Base-by-base conservation (phyloP, 2,113 vertebrate species). In the Mormoops blainvillei region DNA sequence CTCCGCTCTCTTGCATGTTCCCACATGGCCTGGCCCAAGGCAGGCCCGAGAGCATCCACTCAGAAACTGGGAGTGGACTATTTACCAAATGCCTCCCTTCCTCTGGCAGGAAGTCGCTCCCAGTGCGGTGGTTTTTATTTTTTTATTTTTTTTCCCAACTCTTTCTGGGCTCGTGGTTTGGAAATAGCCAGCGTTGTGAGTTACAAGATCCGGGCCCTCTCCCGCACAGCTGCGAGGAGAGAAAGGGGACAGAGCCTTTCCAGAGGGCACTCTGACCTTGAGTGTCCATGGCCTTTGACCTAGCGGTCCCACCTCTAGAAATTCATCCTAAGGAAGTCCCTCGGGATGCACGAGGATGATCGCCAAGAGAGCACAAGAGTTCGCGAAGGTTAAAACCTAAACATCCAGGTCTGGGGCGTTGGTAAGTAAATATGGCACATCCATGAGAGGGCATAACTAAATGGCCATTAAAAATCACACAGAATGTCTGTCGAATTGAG, bases 71-170 rank as follows among this genome's bases (percentile, higher is more conserved):
- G 97, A 97, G 97, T 86, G 58, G 89, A 93, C 80, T 94, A 97
- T 96, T 97, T 95, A 95, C 96, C 95, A 80, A 89, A 67, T 81
- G 80, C 86, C 94, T 97, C 95, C 94, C 93, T 97, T 98, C 97
- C 97, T 97, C 94, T 87, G 88, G 93, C 96, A 97, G 97, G 96
- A 98, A 97, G 95, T 95, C 0, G 68, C 81, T 97, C 89, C 92
- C 97, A 95, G 74, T n/a, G 41, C 58, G 2, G 41, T 63, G 92
- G 86, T 54, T 94, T 94, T 95, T 78, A 76, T 91, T 68, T 77
- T 94, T 95, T 81, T 68, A 73, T 86, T 76, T 45, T 86, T 70
- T 56, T 16, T 3, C n/a, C n/a, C 76, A 94, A 61, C 88, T 87
- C 94, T 93, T 96, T 97, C 87, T 97, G 95, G 94, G 92, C 95